Percentiles rank a stretch among this genome's conserved stretches.
Evolutionary conservation across 2,113 vertebrate species (phyloP).

Genomic region (Beaufortia kweichowensis): DNA sequence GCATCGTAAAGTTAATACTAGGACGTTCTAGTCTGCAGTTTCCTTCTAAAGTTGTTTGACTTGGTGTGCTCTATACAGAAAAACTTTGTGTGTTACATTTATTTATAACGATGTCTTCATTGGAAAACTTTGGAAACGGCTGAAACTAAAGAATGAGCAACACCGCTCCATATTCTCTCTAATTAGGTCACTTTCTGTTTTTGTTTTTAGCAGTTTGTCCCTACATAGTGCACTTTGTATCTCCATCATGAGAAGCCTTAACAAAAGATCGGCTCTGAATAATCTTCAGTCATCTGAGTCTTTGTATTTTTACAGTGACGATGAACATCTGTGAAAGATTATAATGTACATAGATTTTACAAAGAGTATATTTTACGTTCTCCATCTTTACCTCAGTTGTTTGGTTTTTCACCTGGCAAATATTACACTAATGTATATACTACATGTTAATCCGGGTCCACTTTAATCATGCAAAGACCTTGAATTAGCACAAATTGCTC

Average conservation of each 20-base stretch:
- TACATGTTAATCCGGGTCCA: constrained; percentile 7
- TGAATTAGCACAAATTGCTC: constrained; percentile 24
- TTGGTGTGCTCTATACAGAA: constrained; percentile 13
- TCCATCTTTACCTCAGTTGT: neutral
- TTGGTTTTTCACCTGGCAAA: neutral
- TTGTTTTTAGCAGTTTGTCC: constrained; percentile 12
- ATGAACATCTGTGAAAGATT: neutral
- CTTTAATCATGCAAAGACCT: neutral
- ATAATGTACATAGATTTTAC: neutral
- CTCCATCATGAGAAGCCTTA: constrained; percentile 77
- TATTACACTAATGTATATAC: neutral
- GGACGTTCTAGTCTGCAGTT: constrained; percentile 7
- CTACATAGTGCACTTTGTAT: constrained; percentile 73
- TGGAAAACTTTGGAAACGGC: neutral
- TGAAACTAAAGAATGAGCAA: constrained; percentile 7
- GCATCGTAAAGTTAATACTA: constrained; percentile 10
- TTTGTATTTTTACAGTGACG: neutral
- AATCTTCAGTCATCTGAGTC: constrained; percentile 36
- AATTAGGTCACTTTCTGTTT: constrained; percentile 51
- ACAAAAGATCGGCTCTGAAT: constrained; percentile 60
- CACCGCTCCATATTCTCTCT: neutral
- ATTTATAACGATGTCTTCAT: neutral
- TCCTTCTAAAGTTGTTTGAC: neutral
- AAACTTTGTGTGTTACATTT: constrained; percentile 7
- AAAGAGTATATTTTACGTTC: neutral